Evolutionary conservation across 2,888 invertebrate genomes (phyloP), one percentile per base, ranked within the genome.

Genomic region (Maniola hyperantus): DNA sequence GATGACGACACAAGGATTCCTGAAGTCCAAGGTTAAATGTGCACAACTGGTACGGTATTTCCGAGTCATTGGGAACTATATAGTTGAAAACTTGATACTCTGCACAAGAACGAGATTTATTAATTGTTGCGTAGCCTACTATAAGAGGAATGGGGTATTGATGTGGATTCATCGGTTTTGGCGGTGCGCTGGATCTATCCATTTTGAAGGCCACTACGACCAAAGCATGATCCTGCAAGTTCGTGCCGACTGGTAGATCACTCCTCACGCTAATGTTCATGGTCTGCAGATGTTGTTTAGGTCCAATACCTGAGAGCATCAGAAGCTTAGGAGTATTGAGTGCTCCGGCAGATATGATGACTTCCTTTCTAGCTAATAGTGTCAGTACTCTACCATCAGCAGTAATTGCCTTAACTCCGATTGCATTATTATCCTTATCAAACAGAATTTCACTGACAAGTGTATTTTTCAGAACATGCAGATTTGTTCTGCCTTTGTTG

Each of bases 1-100:
- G 71, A 20, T 72, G 74, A 53, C 78, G 64, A 55, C 79, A 79
- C 4, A 82, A 39, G 5, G 73, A 68, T 0, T 76, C 57, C 0
- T 75, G 93, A 92, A 70, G 94, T 85, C 26, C 91, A 83, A 76
- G 84, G 88, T 79, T 94, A 93, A 51, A 94, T 87, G 66, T 18
- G 15, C 76, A 77, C 1, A 77, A 33, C 26, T 68, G 46, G 5
- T 66, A 51, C 2, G 58, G 51, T 26, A 33, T n/a, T 11, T 26
- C 7, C 0, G 74, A 62, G 18, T 67, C 67, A 42, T 70, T 64
- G 42, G 66, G 61, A 42, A 71, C 18, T 8, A 71, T 48, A 63
- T 69, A 65, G 50, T 69, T 79, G 4, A 73, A 61, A n/a, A 69
- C 71, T 60, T 76, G 77, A 51, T 79, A 84, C 26, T 79, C 79